These are phyloP conservation scores for Thera britannica DNA, from an alignment of 2,888 invertebrate genomes.

Conservation along the genomic window DNA sequence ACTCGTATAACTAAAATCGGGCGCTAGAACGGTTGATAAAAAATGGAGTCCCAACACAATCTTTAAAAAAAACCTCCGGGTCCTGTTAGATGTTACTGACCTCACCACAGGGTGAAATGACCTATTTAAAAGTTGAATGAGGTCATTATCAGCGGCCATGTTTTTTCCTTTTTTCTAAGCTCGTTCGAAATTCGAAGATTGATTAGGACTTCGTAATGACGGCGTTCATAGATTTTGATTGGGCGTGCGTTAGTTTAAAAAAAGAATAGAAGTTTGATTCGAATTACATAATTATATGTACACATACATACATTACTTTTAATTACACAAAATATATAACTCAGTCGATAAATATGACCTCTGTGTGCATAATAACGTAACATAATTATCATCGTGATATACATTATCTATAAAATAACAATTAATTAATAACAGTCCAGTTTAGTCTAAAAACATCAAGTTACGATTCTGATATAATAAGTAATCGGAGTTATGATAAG, in stretches of 20 bases:
- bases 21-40: slow-evolving; percentile 76
- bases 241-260: slow-evolving; percentile 19
- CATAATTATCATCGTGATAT: no score
- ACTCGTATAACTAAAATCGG: slow-evolving; percentile 75
- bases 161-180: slow-evolving; percentile 44
- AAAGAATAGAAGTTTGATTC: no score
- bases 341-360: no score
- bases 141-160: slow-evolving; percentile 65
- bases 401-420: no score
- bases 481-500: no score
- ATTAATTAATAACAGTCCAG: no score
- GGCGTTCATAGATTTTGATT: slow-evolving; percentile 29
- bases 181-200: slow-evolving; percentile 43
- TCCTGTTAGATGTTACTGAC: slow-evolving; percentile 82
- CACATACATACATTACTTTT: no score
- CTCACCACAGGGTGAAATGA: slow-evolving; percentile 76
- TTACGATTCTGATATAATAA: no score
- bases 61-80: slow-evolving; percentile 69
- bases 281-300: no score
- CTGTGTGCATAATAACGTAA: no score
- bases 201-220: slow-evolving; percentile 39
- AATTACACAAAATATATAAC: no score
- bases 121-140: slow-evolving; percentile 77
- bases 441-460: no score
- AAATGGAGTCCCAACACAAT: slow-evolving; percentile 68